phyloP scores from a whole-genome alignment of 2,113 vertebrate species.

The Gallinago undulata region DNA sequence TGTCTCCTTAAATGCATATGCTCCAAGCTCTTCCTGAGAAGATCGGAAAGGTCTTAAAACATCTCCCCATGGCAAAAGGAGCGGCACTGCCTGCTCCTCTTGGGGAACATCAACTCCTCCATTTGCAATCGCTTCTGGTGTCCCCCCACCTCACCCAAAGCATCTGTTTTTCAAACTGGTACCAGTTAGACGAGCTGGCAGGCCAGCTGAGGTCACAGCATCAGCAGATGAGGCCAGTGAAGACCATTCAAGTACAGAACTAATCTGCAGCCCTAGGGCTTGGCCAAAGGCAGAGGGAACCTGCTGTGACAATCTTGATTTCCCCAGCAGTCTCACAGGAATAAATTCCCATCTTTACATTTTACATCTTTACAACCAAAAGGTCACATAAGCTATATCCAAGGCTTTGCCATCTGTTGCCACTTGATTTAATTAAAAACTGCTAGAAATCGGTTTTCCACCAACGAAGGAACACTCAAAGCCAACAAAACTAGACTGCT shows the following conservation, averaged over 20 bases:
- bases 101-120: neutral
- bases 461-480: neutral
- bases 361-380: neutral
- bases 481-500: neutral
- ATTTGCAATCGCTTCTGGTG: neutral
- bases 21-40: neutral
- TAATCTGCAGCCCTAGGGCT: neutral
- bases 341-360: neutral
- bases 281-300: neutral
- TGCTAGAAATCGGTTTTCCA: neutral
- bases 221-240: neutral
- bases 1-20: neutral
- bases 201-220: neutral
- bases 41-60: neutral
- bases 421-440: neutral
- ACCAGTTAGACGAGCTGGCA: neutral
- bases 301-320: neutral
- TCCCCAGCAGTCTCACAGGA: neutral
- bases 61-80: neutral
- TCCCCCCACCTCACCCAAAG: neutral
- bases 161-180: neutral
- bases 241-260: neutral
- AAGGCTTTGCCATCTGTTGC: neutral
- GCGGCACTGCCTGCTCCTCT: neutral
- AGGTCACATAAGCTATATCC: neutral